Percentiles rank a stretch among this genome's conserved stretches.
These are phyloP conservation scores for Sylvicola cinctus DNA, from an alignment of 2,888 invertebrate species.

Conservation along the genomic window DNA sequence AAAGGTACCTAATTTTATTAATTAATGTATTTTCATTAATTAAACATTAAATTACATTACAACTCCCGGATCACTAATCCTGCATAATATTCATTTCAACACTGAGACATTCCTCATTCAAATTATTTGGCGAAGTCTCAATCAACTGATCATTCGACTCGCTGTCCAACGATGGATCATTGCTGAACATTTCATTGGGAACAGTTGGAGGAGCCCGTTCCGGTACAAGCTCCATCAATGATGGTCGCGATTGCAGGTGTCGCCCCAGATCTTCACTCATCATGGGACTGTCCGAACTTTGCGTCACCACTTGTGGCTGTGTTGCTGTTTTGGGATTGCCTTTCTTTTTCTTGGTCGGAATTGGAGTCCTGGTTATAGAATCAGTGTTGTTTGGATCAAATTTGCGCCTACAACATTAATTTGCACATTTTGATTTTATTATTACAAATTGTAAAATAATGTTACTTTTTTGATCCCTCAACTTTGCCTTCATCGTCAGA, in stretches of 20 bases:
- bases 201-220: constrained; percentile 77
- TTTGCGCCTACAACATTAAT: constrained; percentile 2
- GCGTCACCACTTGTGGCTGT: background rate
- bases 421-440: background rate
- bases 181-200: constrained; percentile 87
- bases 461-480: constrained; percentile 19
- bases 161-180: constrained; percentile 73
- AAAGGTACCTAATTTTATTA: too few species aligned
- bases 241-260: constrained; percentile 67
- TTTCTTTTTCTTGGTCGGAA: constrained; percentile 52
- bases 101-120: constrained; percentile 58
- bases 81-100: constrained; percentile 23
- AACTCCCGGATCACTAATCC: too few species aligned
- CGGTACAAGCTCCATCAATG: constrained; percentile 50
- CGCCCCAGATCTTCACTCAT: constrained; percentile 81
- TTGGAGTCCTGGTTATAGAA: constrained; percentile 38
- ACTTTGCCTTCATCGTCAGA: constrained; percentile 40
- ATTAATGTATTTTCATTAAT: too few species aligned
- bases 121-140: constrained; percentile 66
- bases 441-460: background rate
- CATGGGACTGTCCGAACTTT: constrained; percentile 49
- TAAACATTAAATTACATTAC: too few species aligned
- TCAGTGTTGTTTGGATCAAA: background rate
- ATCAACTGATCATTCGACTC: constrained; percentile 45
- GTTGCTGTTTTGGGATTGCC: constrained; percentile 16